phyloP scores from a whole-genome alignment of 2,888 invertebrate species.

The Athrips mouffetella region DNA sequence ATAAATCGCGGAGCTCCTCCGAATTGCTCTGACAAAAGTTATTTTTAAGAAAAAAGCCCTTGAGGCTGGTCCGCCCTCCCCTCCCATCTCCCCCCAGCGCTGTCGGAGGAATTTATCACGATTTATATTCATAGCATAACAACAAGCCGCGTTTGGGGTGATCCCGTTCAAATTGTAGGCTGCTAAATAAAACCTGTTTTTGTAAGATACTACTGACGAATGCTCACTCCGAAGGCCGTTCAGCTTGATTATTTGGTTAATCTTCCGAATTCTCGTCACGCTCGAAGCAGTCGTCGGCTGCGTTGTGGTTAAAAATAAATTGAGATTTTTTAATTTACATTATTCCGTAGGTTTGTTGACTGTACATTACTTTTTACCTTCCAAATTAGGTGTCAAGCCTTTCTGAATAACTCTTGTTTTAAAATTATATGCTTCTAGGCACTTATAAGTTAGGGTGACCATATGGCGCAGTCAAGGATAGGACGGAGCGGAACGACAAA shows the following conservation, averaged over 20 bases:
- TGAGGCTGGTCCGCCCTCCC: conserved; percentile 56
- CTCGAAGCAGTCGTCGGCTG: background rate
- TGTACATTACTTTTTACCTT: too few species aligned
- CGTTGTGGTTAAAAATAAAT: conserved; percentile 1
- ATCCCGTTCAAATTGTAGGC: conserved; percentile 65
- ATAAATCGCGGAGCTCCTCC: conserved; percentile 72
- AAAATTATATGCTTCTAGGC: conserved; percentile 1
- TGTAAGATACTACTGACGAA: conserved; percentile 8
- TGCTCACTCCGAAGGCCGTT: conserved; percentile 4
- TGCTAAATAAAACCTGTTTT: conserved; percentile 58
- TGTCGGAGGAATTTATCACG: conserved; percentile 78
- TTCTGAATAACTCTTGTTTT: background rate
- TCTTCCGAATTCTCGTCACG: background rate
- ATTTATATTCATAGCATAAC: conserved; percentile 80
- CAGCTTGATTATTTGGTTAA: background rate
- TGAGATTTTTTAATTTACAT: background rate
- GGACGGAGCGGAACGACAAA: conserved; percentile 67
- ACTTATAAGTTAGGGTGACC: conserved; percentile 42
- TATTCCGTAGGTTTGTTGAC: background rate
- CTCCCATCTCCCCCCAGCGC: conserved; percentile 38
- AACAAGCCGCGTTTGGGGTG: conserved; percentile 72
- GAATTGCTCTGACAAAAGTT: conserved; percentile 78
- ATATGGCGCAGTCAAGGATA: conserved; percentile 62
- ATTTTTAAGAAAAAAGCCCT: conserved; percentile 79
- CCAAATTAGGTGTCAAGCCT: too few species aligned